Base-by-base conservation (phyloP, 2,888 invertebrate species). In the Priocnemis perturbator region DNA sequence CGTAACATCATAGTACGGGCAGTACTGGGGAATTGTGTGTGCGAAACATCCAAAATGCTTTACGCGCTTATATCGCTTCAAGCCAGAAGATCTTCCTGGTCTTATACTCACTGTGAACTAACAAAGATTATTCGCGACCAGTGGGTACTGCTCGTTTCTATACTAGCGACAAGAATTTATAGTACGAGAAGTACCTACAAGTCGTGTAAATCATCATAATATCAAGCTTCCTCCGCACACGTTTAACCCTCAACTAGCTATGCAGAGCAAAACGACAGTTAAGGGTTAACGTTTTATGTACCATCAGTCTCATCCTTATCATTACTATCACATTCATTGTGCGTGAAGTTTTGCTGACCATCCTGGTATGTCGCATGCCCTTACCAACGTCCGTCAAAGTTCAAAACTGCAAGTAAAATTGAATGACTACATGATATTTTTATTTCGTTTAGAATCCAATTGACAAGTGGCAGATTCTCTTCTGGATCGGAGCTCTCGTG, bases 401-500 rank as follows among this genome's bases (percentile, higher is more conserved):
- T 9, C 37, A 37, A 26, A 5, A 26, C 26, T 37, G 37, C 2
- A 37, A 37, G 14, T 11, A 11, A 37, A 26, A 26, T 26, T 37
- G 14, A 37, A 37, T 9, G 11, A 1, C 37, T 3, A 11, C 7
- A 37, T n/a, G n/a, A n/a, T 11, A 20, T 65, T 52, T 59, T 50
- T 56, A 26, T 68, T 57, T 60, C 20, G 37, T 26, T 71, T 72
- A 90, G 90, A 87, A 88, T 79, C 85, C 89, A 15, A 86, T 89
- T 26, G 83, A 86, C 15, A 85, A 84, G 63, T 90, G 89, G 90
- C 86, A 87, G 69, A 84, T 78, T 58, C 76, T 89, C 2, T 90
- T 90, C 67, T 86, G 87, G 79, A 87, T 90, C 60, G 89, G 89
- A 7, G 88, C 87, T 2, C 76, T 64, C 0, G 84, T 89, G 0